Conservation (phyloP, 2,797 vertebrate genomes). For the Pseudomugil gertrudae region DNA sequence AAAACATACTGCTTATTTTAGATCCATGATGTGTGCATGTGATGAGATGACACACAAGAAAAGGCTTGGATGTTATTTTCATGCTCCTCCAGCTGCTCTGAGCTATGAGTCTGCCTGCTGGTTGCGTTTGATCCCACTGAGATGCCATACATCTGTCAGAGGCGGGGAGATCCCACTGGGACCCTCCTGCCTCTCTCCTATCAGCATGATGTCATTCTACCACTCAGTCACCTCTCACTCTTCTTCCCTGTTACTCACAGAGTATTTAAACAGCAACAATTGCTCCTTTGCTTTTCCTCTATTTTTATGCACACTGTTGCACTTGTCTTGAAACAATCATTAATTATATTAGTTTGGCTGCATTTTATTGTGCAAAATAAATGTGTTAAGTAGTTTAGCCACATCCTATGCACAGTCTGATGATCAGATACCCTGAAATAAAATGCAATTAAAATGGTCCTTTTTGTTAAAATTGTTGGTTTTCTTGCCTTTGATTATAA, state of each 20-base stretch:
- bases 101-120: conserved; percentile 64
- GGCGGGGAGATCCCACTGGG: conserved; percentile 64
- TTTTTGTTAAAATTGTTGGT: background rate
- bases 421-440: background rate
- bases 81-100: conserved; percentile 62
- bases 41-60: conserved; percentile 27
- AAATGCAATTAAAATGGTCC: background rate
- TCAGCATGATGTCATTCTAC: conserved; percentile 65
- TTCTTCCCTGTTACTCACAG: conserved; percentile 13
- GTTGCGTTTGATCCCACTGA: conserved; percentile 69
- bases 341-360: no score
- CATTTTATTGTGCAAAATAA: conserved; percentile 16
- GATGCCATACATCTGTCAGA: conserved; percentile 69
- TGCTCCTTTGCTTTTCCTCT: background rate
- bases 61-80: conserved; percentile 61
- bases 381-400: background rate
- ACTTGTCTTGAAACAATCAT: background rate
- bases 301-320: conserved; percentile 8
- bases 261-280: conserved; percentile 13
- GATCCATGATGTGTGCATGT: conserved; percentile 21
- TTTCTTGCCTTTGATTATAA: background rate
- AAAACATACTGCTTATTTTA: background rate
- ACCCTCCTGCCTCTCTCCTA: conserved; percentile 47
- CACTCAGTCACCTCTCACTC: conserved; percentile 20
- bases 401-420: background rate